phyloP scores from a whole-genome alignment of 2,113 vertebrate species.

The Myiopsitta monachus region DNA sequence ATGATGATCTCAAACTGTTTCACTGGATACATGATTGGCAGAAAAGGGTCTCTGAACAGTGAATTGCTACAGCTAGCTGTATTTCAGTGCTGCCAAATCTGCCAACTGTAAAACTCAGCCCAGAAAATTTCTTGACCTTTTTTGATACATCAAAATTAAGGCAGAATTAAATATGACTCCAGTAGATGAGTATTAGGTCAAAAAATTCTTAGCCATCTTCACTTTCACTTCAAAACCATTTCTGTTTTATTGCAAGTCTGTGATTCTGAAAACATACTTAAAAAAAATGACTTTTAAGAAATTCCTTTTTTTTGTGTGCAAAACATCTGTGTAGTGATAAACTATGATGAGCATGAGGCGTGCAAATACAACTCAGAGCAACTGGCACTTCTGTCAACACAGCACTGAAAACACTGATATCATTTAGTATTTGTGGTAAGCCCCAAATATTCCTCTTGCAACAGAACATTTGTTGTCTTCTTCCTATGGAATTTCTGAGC shows the following conservation, averaged over 20 bases:
- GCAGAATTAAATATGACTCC: neutral
- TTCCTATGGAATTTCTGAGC: conserved; percentile 26
- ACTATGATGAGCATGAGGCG: neutral
- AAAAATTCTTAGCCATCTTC: neutral
- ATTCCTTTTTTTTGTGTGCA: neutral
- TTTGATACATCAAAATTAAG: neutral
- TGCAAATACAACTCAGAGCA: conserved; percentile 19
- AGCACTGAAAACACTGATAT: conserved; percentile 8
- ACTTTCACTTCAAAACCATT: neutral
- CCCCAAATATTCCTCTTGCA: conserved; percentile 10
- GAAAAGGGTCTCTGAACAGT: neutral
- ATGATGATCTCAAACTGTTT: neutral
- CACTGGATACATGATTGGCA: neutral
- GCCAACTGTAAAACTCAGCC: neutral
- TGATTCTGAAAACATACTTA: neutral
- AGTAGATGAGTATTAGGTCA: neutral
- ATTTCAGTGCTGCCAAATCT: neutral
- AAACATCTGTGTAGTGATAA: conserved; percentile 17
- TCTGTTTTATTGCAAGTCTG: neutral
- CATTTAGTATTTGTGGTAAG: conserved; percentile 36
- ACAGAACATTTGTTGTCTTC: conserved; percentile 32
- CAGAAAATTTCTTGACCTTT: neutral
- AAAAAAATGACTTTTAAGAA: conserved; percentile 7
- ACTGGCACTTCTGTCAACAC: conserved; percentile 37
- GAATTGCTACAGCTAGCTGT: neutral